phyloP scores from a whole-genome alignment of 2,888 invertebrate genomes.

The Drosophila cognata region DNA sequence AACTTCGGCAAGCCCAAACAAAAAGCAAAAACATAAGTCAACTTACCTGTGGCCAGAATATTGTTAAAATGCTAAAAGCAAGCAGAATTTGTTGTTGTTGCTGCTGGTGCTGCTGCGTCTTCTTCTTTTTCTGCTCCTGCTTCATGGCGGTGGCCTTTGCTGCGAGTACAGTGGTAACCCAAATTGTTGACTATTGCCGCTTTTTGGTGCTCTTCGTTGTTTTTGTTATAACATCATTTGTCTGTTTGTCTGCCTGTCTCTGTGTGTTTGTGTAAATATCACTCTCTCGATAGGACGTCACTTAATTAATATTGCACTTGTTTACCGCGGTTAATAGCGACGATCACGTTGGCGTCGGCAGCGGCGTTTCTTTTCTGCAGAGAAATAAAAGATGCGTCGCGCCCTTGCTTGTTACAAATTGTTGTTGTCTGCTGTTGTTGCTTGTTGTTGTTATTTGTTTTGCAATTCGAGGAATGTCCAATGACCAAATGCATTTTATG shows the following conservation, averaged over 20 bases:
- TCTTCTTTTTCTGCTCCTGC: constrained; percentile 20
- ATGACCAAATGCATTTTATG: constrained; percentile 60
- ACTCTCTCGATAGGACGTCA: constrained; percentile 32
- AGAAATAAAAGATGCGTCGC: constrained; percentile 22
- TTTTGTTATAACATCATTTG: constrained; percentile 56
- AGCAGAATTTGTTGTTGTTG: constrained; percentile 37
- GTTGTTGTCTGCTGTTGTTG: constrained; percentile 10
- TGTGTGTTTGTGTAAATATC: constrained; percentile 14
- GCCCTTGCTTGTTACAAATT: constrained; percentile 27
- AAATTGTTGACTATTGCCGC: constrained; percentile 26
- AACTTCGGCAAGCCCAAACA: not conserved
- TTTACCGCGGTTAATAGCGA: constrained; percentile 35
- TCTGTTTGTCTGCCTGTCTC: constrained; percentile 19
- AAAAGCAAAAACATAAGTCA: not conserved
- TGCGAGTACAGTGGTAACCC: constrained; percentile 46
- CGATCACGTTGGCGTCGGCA: constrained; percentile 12
- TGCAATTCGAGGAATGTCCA: constrained; percentile 52
- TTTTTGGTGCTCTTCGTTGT: constrained; percentile 16
- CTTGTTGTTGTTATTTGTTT: constrained; percentile 33
- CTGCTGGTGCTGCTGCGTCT: constrained; percentile 11
- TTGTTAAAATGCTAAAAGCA: constrained; percentile 53
- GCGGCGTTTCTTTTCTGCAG: constrained; percentile 32
- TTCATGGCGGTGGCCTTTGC: constrained; percentile 53
- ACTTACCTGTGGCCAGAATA: constrained; percentile 61
- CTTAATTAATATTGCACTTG: constrained; percentile 65